phyloP scores from a whole-genome alignment of 2,888 invertebrate genomes.

The Pandemis corylana region DNA sequence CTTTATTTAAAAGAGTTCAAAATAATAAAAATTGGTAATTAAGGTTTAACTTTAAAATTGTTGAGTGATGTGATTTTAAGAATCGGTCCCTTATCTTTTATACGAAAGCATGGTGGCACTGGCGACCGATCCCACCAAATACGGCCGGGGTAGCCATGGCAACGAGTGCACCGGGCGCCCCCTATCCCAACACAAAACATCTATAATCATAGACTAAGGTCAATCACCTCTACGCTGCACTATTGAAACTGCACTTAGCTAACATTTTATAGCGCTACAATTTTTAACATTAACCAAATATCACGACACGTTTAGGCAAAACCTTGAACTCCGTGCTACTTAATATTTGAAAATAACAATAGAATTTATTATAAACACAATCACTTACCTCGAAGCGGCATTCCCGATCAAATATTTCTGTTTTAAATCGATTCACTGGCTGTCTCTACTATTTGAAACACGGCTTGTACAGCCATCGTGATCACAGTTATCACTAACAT shows the following conservation, averaged over 20 bases:
- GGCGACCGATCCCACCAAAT: conserved; percentile 13
- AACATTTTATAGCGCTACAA: background rate
- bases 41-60: background rate
- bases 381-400: conserved; percentile 34
- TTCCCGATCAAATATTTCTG: conserved; percentile 26
- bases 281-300: background rate
- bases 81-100: background rate
- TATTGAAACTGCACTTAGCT: conserved; percentile 13
- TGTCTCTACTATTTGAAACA: background rate
- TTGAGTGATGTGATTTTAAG: background rate
- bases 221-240: conserved; percentile 54
- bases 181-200: conserved; percentile 53
- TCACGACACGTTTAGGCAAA: background rate
- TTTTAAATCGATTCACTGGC: conserved; percentile 7
- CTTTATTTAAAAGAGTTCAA: no score
- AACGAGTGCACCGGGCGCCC: conserved; percentile 55
- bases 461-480: conserved; percentile 11
- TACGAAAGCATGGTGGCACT: background rate
- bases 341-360: background rate
- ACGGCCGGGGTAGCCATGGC: conserved; percentile 51
- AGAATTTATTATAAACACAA: conserved; percentile 3
- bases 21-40: no score
- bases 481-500: conserved; percentile 8
- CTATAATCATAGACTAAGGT: conserved; percentile 52
- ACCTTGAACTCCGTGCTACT: background rate